phyloP scores from a whole-genome alignment of 2,888 invertebrate genomes.

The Conistra vaccinii region DNA sequence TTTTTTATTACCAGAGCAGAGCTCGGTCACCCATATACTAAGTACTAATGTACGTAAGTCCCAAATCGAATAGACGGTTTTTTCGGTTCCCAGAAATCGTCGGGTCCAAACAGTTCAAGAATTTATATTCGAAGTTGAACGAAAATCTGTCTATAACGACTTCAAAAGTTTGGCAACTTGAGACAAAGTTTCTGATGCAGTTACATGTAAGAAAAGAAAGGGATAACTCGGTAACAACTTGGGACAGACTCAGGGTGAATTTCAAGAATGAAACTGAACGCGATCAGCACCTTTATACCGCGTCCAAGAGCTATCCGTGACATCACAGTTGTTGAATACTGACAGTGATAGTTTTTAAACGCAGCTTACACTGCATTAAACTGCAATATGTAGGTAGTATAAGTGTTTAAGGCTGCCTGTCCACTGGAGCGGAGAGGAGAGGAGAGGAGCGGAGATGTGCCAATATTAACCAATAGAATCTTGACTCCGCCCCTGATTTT shows the following conservation, averaged over 20 bases:
- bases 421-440: no score
- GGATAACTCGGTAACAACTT: constrained; percentile 18
- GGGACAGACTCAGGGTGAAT: background rate
- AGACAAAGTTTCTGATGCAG: background rate
- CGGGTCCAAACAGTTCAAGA: constrained; percentile 4
- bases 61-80: background rate
- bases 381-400: background rate
- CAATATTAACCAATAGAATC: no score
- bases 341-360: background rate
- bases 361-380: background rate
- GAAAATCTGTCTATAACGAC: constrained; percentile 12
- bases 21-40: no score
- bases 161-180: constrained; percentile 15
- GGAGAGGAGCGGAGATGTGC: no score
- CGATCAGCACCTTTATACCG: background rate
- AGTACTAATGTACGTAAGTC: no score
- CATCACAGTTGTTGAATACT: background rate
- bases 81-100: background rate
- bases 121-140: constrained; percentile 24
- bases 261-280: background rate
- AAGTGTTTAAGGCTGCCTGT: no score
- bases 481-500: no score
- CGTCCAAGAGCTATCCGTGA: background rate
- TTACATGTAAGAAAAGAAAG: constrained; percentile 2
- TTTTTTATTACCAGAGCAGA: no score